Evolutionary conservation across 2,888 invertebrate species (phyloP).

Genomic region (Sinodicranocentrus sp.): DNA sequence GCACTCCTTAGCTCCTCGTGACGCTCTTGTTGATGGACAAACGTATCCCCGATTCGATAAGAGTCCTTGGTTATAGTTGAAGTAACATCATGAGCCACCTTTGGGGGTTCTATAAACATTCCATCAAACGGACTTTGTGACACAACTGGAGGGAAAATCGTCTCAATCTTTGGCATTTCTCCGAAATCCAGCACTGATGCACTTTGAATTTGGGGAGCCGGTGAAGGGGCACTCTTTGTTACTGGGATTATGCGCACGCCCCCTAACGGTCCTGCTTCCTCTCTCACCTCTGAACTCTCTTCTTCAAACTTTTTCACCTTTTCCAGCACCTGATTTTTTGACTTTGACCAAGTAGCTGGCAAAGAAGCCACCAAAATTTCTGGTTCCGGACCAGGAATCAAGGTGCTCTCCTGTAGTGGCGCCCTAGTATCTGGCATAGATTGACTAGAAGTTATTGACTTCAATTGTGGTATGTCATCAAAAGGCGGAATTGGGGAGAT

Average conservation of each 20-base stretch:
- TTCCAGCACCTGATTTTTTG: slow-evolving; percentile 66
- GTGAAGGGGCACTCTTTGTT: slow-evolving; percentile 24
- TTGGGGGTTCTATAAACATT: slow-evolving; percentile 44
- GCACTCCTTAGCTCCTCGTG: slow-evolving; percentile 27
- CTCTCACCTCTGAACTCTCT: slow-evolving; percentile 20
- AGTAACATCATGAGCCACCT: slow-evolving; percentile 29
- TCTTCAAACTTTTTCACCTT: slow-evolving; percentile 72
- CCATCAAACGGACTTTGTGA: slow-evolving; percentile 33
- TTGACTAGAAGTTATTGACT: not conserved
- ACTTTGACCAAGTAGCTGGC: slow-evolving; percentile 69
- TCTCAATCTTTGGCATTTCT: slow-evolving; percentile 25
- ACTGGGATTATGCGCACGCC: slow-evolving; percentile 71
- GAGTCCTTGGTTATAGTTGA: slow-evolving; percentile 23
- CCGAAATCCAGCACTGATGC: not conserved
- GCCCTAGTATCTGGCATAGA: not conserved
- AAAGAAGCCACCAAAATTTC: slow-evolving; percentile 83
- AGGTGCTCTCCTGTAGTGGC: not conserved
- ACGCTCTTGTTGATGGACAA: slow-evolving; percentile 14
- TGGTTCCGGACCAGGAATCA: slow-evolving; percentile 81
- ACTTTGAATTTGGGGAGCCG: slow-evolving; percentile 2
- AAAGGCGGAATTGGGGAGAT: slow-evolving; percentile 43
- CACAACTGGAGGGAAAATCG: slow-evolving; percentile 21
- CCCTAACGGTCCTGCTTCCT: slow-evolving; percentile 56
- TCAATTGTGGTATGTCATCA: not conserved
- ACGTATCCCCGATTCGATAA: slow-evolving; percentile 33